Percentiles rank a stretch among this genome's conserved stretches.
These are phyloP conservation scores for Eumacrocentrus americanus DNA, from an alignment of 2,888 invertebrate species.

Conservation along the genomic window DNA sequence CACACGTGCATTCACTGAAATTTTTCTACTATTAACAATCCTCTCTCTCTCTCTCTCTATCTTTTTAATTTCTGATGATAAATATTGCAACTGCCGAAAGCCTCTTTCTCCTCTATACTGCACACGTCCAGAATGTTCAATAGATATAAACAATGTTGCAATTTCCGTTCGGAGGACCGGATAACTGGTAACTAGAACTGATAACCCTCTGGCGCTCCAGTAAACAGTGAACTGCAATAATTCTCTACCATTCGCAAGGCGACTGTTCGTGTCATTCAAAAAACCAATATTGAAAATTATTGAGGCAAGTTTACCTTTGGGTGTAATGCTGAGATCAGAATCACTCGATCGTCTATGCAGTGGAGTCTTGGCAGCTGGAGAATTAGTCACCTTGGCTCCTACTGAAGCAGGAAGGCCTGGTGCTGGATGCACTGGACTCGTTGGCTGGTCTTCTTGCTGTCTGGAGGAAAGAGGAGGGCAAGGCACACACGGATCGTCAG, in stretches of 20 bases:
- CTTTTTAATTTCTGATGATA: too few relatives aligned
- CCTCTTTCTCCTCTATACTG: conserved; percentile 7
- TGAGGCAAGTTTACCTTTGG: conserved; percentile 84
- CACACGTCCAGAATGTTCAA: background rate
- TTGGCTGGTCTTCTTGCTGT: conserved; percentile 48
- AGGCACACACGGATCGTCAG: conserved; percentile 61
- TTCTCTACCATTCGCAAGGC: conserved; percentile 24
- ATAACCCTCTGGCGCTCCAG: background rate
- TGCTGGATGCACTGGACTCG: conserved; percentile 32
- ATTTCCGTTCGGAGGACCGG: conserved; percentile 11
- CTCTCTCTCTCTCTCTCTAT: too few relatives aligned
- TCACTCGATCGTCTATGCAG: conserved; percentile 80
- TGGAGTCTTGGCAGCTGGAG: conserved; percentile 63
- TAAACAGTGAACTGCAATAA: conserved; percentile 20
- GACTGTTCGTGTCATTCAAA: conserved; percentile 13
- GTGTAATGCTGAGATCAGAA: conserved; percentile 90
- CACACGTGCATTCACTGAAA: background rate
- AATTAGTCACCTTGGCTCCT: conserved; percentile 65
- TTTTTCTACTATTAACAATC: background rate
- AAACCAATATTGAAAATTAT: background rate
- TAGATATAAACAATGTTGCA: too few relatives aligned
- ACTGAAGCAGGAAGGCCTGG: conserved; percentile 57
- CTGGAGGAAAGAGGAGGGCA: conserved; percentile 56
- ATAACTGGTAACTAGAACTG: conserved; percentile 14
- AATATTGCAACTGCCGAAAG: too few relatives aligned